Evolutionary conservation across 2,888 invertebrate species (phyloP), one percentile per base, ranked within the genome.

Genomic region (Caenorhabditis parvicauda): DNA sequence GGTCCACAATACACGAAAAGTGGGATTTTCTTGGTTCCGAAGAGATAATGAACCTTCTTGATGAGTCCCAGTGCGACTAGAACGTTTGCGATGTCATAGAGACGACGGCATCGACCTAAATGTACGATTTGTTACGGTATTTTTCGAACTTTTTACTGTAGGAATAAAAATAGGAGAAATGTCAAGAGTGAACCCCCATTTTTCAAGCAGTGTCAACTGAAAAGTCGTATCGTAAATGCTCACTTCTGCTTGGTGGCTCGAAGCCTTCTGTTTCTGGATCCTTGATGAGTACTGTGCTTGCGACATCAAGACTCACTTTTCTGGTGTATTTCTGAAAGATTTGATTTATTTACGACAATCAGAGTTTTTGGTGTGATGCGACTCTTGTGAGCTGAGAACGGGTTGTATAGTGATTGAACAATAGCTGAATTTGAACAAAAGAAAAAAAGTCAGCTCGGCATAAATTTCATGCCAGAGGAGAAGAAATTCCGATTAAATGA

Each of bases 1-100:
- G 80, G 80, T 1, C 80, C 80, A 37, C 74, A 75, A 57, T 80
- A 80, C n/a, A 75, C 72, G 64, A 80, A 80, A 3, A 80, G 72
- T n/a, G 80, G 80, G 38, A 80, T 80, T 53, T 80, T 80, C 65
- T 80, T 80, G 24, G 80, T 80, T 24, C 80, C 80, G 50, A 80
- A 80, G 7, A 78, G 67, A 49, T 79, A 78, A 63, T 83, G 83
- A 59, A 88, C 87, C 82, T 88, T 89, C 79, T 86, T 86, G 77
- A 89, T 88, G 68, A 89, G 85, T 72, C 87, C 87, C 81, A 89
- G 86, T 60, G 88, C 88, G 67, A 88, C 87, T 73, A 89, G 85
- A 67, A 89, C 88, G 82, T 89, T 89, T 58, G 89, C 89, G 74
- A 89, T 89, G 81, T 89, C 89, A 82, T 89, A 89, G 28, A 89